These are phyloP conservation scores for Corythornis leucogaster DNA, from an alignment of 2,797 vertebrate genomes.

Conservation along the genomic window DNA sequence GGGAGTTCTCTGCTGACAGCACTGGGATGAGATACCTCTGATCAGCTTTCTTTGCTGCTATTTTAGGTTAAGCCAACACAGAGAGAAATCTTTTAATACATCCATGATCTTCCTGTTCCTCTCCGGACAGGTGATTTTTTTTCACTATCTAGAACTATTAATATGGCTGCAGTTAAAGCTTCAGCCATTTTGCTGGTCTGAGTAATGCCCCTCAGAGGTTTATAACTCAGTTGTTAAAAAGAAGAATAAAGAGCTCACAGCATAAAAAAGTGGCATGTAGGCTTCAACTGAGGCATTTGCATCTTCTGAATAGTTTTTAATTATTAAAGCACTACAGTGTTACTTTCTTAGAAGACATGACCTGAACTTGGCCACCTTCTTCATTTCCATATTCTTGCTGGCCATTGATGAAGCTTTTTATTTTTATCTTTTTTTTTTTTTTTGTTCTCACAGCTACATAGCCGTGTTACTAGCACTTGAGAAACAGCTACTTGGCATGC, in stretches of 20 bases:
- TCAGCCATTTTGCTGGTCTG: not conserved
- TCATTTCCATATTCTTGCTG: not conserved
- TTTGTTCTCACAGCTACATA: not conserved
- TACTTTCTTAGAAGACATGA: not conserved
- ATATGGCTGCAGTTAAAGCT: constrained; percentile 9
- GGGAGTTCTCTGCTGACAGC: not conserved
- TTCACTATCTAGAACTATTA: not conserved
- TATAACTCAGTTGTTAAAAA: constrained; percentile 22
- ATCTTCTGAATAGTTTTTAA: not conserved
- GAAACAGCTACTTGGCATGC: constrained; percentile 50
- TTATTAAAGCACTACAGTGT: not conserved
- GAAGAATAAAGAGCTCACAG: constrained; percentile 9
- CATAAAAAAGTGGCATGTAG: not conserved
- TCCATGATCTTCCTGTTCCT: not conserved
- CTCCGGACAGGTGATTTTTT: not conserved
- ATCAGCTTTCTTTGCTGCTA: not conserved
- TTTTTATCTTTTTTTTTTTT: not conserved
- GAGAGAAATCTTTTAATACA: not conserved
- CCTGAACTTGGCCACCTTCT: not conserved
- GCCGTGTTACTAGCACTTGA: constrained; percentile 9
- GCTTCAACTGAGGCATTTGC: not conserved
- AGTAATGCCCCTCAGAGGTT: constrained; percentile 13
- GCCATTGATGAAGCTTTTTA: not conserved
- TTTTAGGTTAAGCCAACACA: not conserved
- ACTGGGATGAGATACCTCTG: not conserved